A percentile compares a stretch with the other conserved stretches of the same genome.
Evolutionary conservation across 2,888 invertebrate genomes (phyloP).

Genomic region (Glaucopsyche alexis): DNA sequence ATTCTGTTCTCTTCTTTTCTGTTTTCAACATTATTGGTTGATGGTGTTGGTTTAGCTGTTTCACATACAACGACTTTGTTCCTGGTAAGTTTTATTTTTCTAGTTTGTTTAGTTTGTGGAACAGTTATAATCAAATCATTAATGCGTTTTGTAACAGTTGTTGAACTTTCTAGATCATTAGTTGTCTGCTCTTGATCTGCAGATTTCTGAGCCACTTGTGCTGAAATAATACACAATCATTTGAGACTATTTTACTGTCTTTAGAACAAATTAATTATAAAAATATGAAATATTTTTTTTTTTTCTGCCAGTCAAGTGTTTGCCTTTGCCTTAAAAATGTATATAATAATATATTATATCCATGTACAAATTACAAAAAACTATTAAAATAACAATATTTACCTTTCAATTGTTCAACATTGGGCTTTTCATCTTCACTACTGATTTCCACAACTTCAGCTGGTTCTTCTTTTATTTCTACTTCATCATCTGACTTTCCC

Average conservation of each 20-base stretch:
- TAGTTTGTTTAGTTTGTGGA: constrained; percentile 54
- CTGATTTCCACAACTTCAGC: constrained; percentile 72
- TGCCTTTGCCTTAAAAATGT: too few species aligned
- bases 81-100: constrained; percentile 70
- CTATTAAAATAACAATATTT: constrained; percentile 35
- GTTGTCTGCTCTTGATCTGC: background rate
- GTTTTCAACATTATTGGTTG: constrained; percentile 28
- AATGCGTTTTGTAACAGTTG: constrained; percentile 53
- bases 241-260: background rate
- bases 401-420: constrained; percentile 47
- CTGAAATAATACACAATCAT: constrained; percentile 42
- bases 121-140: constrained; percentile 64
- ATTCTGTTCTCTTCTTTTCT: constrained; percentile 45
- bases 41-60: constrained; percentile 9
- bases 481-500: constrained; percentile 53
- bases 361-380: too few species aligned
- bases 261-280: background rate
- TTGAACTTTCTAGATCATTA: constrained; percentile 33
- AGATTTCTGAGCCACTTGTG: constrained; percentile 39
- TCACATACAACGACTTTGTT: constrained; percentile 41
- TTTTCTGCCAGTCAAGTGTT: too few species aligned
- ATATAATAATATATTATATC: too few species aligned
- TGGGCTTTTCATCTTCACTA: constrained; percentile 69
- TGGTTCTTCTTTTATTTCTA: constrained; percentile 72
- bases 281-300: too few species aligned